These are phyloP conservation scores for Formica aserva DNA, from an alignment of 2,888 invertebrate species.

Conservation along the genomic window DNA sequence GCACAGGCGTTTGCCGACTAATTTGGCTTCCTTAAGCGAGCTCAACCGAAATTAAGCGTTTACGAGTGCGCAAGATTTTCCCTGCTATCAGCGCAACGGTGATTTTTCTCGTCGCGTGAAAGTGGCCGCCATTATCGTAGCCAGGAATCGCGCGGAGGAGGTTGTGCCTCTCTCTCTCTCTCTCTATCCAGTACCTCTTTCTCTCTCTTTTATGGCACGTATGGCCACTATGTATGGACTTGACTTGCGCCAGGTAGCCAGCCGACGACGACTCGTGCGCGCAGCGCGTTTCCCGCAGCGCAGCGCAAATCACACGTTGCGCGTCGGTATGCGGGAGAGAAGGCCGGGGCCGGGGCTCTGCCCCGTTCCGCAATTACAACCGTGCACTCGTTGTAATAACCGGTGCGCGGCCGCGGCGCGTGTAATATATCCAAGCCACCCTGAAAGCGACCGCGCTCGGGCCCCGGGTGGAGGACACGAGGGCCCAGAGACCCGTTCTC, in stretches of 20 bases:
- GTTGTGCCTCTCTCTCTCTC: not conserved
- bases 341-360: conserved; percentile 41
- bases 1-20: not conserved
- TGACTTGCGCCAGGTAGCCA: conserved; percentile 66
- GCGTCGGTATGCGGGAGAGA: conserved; percentile 42
- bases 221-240: not conserved
- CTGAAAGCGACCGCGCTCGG: conserved; percentile 71
- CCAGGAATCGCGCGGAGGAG: conserved; percentile 58
- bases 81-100: not conserved
- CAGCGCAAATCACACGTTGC: conserved; percentile 72
- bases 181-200: not conserved
- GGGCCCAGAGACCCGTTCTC: conserved; percentile 48
- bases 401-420: conserved; percentile 71
- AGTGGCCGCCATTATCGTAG: conserved; percentile 60
- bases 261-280: conserved; percentile 50
- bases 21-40: not conserved
- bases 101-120: conserved; percentile 36
- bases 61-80: not conserved
- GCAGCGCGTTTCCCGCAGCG: conserved; percentile 57
- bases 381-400: conserved; percentile 81
- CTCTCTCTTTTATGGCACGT: not conserved
- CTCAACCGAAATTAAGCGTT: not conserved
- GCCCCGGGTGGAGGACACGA: conserved; percentile 14
- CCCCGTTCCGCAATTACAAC: conserved; percentile 78
- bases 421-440: conserved; percentile 84